Percentiles rank a stretch among this genome's conserved stretches.
Evolutionary conservation across 2,797 vertebrate species (phyloP).

Genomic region (Microhierax caerulescens): DNA sequence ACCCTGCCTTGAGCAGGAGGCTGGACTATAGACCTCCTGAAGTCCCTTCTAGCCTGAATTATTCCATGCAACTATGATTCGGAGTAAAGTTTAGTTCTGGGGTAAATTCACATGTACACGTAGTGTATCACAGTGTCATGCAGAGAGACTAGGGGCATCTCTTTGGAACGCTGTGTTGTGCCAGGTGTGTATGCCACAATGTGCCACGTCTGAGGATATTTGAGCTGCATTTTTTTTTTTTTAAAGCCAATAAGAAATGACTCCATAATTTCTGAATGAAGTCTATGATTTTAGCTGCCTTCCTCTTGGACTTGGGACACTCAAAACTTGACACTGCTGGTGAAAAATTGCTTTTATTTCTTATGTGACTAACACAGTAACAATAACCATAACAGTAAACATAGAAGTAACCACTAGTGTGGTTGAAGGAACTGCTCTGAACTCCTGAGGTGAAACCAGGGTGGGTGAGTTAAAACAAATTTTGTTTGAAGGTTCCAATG

Average conservation of each 20-base stretch:
- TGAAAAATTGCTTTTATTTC: background rate
- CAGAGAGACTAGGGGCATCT: background rate
- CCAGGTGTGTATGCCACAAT: accelerated
- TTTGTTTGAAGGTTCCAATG: background rate
- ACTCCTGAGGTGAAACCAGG: background rate
- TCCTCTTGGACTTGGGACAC: background rate
- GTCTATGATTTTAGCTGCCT: background rate
- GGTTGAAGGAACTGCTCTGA: background rate
- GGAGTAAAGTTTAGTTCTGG: background rate
- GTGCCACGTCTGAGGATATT: background rate
- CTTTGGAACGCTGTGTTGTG: background rate
- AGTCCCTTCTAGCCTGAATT: background rate
- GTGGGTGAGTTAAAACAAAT: background rate
- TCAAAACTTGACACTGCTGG: background rate
- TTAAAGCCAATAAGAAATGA: background rate
- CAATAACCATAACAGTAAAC: background rate
- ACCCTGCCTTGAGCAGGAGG: background rate
- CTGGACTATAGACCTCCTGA: background rate
- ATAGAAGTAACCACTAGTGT: background rate
- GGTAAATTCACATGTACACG: background rate
- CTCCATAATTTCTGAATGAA: background rate
- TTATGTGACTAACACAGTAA: background rate
- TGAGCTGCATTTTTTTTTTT: background rate
- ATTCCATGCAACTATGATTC: background rate
- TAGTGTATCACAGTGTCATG: background rate